Base-by-base conservation (phyloP, 2,797 vertebrate species). In the Choloepus didactylus region DNA sequence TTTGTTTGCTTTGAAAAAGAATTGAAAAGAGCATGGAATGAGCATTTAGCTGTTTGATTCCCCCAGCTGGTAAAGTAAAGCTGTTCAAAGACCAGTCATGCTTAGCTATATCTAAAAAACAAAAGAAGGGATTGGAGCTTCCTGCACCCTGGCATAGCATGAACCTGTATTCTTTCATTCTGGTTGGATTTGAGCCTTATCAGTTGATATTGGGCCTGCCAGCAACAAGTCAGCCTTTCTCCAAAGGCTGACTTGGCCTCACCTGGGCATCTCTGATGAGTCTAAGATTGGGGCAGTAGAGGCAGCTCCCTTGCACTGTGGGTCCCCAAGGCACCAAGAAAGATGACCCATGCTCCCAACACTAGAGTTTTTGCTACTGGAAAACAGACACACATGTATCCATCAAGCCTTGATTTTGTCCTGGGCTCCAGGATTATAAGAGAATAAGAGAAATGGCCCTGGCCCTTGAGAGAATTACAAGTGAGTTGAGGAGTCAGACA, bases 1-100 rank as follows among this genome's bases (percentile, higher is more conserved):
- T 93, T 46, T 23, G 19, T 15, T 81, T 81, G 19, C 67, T 93
- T 93, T 62, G 10, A 60, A 73, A 73, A 88, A 79, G 75, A 56
- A 87, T 16, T 38, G 54, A 83, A 9, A 35, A 19, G 44, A 77
- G 11, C 6, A 75, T n/a, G 11, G 21, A 27, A 18, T 79, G 46
- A 84, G 6, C 38, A 35, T 29, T 49, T 66, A 75, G n/a, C 27
- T 66, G 3, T 66, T 60, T 79, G 4, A 3, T 51, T 72, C 6
- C 72, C 9, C 3, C 14, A 19, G 21, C 10, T 64, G 14, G 14
- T 31, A 51, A 41, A 85, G 67, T 54, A 23, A 80, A 9, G 5
- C 46, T 15, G 3, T 11, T 88, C 25, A 69, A n/a, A 67, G 44
- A 46, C 21, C 14, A 35, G 51, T 56, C 35, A n/a, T 75, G 18